Conservation (phyloP, 2,888 invertebrate species). For the Andrena hattorfiana region DNA sequence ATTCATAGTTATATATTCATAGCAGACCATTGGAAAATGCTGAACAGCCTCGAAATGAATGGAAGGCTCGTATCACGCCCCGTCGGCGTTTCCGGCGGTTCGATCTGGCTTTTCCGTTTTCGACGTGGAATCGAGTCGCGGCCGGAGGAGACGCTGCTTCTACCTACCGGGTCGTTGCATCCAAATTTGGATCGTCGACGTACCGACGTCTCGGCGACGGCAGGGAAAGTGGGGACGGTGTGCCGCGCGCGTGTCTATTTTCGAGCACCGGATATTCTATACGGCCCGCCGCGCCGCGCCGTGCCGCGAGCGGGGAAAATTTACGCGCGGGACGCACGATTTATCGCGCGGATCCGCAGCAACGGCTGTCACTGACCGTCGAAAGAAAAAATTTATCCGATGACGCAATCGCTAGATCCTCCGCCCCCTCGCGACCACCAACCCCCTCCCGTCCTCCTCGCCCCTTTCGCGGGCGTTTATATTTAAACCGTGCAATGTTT, state of each 20-base stretch:
- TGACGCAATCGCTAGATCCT: conserved; percentile 33
- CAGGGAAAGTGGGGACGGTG: conserved; percentile 82
- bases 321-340: conserved; percentile 47
- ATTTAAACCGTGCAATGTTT: conserved; percentile 45
- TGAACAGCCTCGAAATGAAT: neutral
- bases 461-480: conserved; percentile 15
- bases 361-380: conserved; percentile 10
- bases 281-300: conserved; percentile 60
- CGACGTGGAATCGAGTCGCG: conserved; percentile 49
- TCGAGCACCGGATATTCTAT: conserved; percentile 82
- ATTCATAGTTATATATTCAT: too few species aligned
- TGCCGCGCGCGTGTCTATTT: conserved; percentile 81
- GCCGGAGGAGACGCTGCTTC: conserved; percentile 72
- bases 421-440: neutral
- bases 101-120: conserved; percentile 37
- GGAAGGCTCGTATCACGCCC: neutral
- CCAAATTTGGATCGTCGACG: conserved; percentile 87
- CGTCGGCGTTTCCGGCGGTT: conserved; percentile 12
- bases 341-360: conserved; percentile 40
- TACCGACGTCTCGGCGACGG: conserved; percentile 83
- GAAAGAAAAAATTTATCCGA: conserved; percentile 21
- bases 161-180: conserved; percentile 82
- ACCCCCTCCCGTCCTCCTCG: neutral
- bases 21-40: too few species aligned
- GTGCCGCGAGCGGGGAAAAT: conserved; percentile 36